Evolutionary conservation across 2,113 vertebrate genomes (phyloP), one percentile per base, ranked within the genome.

Genomic region (Oxygymnocypris stewartii): DNA sequence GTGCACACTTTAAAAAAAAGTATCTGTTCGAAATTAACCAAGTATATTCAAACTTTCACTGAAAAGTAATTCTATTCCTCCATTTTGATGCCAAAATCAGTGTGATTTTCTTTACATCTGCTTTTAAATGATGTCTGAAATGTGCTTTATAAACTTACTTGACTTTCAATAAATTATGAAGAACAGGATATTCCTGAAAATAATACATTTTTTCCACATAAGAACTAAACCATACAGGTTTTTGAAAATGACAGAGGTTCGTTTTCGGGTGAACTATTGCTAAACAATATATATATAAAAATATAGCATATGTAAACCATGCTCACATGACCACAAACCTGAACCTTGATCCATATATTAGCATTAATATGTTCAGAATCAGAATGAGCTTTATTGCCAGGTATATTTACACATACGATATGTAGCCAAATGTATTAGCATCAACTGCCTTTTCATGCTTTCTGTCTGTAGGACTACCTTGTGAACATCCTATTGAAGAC

Each of bases 401-500:
- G 28, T 31, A 31, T 31, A 2, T 31, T 31, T 31, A 31, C 28
- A 31, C 28, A 31, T 31, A 31, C 28, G 28, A 31, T 31, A 31
- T 31, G 69, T 37, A 40, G 18, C 69, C 20, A 12, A 13, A n/a
- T 73, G 1, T 23, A 73, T 23, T n/a, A n/a, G 8, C 5, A 1
- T 12, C 3, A 7, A 69, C 6, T 82, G 37, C 9, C 42, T 31
- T 78, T 23, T 76, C 71, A 25, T 84, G 25, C 63, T 71, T 2
- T 25, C 51, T 88, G 2, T 85, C 49, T 93, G 90, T 89, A 99
- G 98, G 93, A 93, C 92, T 97, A 96, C 92, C 96, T 99, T 93
- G 93, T 98, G 92, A 96, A 95, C 92, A 96, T 96, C 90, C 94
- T 99, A 88, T 89, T 99, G 89, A 97, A 95, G 93, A 97, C 96